These are phyloP conservation scores for Brassicogethes aeneus DNA, from an alignment of 2,888 invertebrate species.

Conservation along the genomic window DNA sequence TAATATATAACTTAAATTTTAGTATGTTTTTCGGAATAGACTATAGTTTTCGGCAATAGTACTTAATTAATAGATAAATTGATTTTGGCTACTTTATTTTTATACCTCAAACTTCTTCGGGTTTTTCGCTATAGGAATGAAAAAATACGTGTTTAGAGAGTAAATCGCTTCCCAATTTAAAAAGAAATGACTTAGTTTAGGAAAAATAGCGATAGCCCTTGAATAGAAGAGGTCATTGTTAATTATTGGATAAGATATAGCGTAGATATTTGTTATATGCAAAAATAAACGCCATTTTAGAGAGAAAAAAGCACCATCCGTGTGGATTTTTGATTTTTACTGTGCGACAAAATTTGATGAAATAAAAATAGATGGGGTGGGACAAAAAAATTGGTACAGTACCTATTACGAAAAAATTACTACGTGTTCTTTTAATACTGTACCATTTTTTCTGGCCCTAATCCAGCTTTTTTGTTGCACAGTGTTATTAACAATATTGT, in stretches of 20 bases:
- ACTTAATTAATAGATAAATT: no score
- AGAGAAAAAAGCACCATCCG: slow-evolving; percentile 7
- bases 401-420: no score
- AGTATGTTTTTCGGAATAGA: neutral
- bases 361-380: no score
- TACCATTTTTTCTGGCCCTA: no score
- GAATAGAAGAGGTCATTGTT: slow-evolving; percentile 36
- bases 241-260: slow-evolving; percentile 38
- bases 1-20: neutral
- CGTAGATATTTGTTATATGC: slow-evolving; percentile 17
- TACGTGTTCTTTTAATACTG: no score
- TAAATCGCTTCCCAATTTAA: slow-evolving; percentile 9
- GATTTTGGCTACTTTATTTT: slow-evolving; percentile 18
- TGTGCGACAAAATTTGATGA: no score
- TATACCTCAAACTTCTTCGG: slow-evolving; percentile 24
- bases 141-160: slow-evolving; percentile 9
- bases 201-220: slow-evolving; percentile 28
- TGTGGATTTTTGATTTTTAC: no score
- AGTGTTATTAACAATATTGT: slow-evolving; percentile 18
- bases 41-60: no score
- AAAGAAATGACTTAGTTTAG: slow-evolving; percentile 22
- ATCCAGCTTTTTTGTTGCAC: no score
- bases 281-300: slow-evolving; percentile 10
- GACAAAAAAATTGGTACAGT: no score
- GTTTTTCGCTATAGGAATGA: slow-evolving; percentile 30